These are phyloP conservation scores for Sturnira hondurensis DNA, from an alignment of 2,113 vertebrate species.

Conservation along the genomic window DNA sequence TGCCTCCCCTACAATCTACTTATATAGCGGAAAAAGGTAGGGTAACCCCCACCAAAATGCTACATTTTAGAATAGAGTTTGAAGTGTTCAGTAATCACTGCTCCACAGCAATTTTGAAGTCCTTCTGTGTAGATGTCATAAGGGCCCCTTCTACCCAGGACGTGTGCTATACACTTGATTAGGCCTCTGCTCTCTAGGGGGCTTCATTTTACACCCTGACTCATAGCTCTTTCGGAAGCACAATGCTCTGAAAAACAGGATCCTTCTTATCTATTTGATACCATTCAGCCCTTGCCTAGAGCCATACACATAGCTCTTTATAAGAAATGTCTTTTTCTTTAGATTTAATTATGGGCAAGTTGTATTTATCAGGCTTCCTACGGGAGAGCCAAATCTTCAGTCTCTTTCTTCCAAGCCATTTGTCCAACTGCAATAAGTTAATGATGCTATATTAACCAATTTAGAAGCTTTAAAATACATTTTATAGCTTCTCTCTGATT, in stretches of 20 bases:
- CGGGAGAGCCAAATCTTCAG: neutral
- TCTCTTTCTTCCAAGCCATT: neutral
- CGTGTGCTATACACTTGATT: neutral
- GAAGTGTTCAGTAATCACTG: neutral
- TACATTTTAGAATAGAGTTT: neutral
- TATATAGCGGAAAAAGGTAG: neutral
- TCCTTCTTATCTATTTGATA: neutral
- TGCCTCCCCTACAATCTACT: neutral
- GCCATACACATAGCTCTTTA: neutral
- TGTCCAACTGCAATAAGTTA: slow-evolving; percentile 3
- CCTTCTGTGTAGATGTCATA: neutral
- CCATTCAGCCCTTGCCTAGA: neutral
- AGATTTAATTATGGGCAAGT: slow-evolving; percentile 7
- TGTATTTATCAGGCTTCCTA: neutral
- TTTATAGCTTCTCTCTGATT: neutral
- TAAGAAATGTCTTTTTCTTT: neutral
- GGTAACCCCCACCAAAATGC: neutral
- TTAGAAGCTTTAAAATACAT: neutral
- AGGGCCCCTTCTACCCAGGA: neutral
- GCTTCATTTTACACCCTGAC: neutral
- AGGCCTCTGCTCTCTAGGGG: neutral
- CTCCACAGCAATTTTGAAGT: neutral
- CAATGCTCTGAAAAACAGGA: neutral
- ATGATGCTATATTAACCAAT: neutral
- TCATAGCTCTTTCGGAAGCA: neutral